Evolutionary conservation across 2,888 invertebrate species (phyloP), one percentile per base, ranked within the genome.

Genomic region (Nomada flava): DNA sequence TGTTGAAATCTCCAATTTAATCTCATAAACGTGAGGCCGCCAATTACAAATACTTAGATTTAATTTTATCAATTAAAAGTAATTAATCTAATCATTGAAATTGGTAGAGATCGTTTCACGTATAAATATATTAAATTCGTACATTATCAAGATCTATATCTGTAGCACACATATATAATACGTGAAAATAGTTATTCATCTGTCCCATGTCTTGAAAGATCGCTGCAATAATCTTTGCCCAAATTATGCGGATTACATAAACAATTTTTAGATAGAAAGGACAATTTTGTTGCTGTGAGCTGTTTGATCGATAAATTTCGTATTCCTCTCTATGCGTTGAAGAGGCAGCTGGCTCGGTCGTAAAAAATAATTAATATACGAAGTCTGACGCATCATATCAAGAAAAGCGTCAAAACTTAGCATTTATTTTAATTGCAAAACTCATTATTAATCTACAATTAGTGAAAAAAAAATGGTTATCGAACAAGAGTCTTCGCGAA

Each of bases 221-320:
- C 20, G 23, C 26, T 44, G 42, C 10, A 44, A 44, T 53, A 44
- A 59, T 42, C 11, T 65, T 10, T 18, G 26, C 15, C 26, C 1
- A 47, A 23, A 50, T 60, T 4, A 23, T 47, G 18, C 13, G 9
- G 2, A 10, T 5, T 23, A 26, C 0, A 23, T 2, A 18, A 18
- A n/a, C 15, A 42, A 18, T 50, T 50, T 59, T 50, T 20, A 10
- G 2, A 11, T 20, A 47, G 26, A 42, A 55, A 60, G 10, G 2
- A 23, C 23, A 42, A 36, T 29, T 42, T 9, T n/a, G 65, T 69
- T 62, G 65, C 55, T 5, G 15, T 4, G 57, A 9, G 20, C 47
- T 85, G 69, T 86, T 86, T 82, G 87, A 86, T 86, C 86, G 52
- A 86, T 86, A 85, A 78, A 57, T 55, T 26, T 42, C 13, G 26